A percentile compares a stretch with the other conserved stretches of the same genome.
These are phyloP conservation scores for Aphrophora alni DNA, from an alignment of 2,888 invertebrate species.

Conservation along the genomic window DNA sequence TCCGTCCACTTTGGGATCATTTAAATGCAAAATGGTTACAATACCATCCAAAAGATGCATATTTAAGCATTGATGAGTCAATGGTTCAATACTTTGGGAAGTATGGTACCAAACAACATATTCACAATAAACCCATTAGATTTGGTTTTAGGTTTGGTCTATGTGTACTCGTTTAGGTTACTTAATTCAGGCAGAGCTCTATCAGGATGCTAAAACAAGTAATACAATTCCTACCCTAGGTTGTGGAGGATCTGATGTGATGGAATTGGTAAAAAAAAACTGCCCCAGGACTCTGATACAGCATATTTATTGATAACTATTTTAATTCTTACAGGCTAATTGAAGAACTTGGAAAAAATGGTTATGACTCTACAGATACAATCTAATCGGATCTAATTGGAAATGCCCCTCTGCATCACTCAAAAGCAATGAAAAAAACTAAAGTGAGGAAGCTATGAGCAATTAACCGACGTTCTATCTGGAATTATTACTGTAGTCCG, in stretches of 20 bases:
- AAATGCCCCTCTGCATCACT: too few species aligned
- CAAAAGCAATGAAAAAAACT: too few species aligned
- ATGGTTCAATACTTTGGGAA: constrained; percentile 26
- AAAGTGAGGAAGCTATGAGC: too few species aligned
- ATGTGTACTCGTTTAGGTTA: neutral
- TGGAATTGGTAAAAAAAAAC: too few species aligned
- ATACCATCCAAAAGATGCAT: neutral
- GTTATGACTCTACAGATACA: too few species aligned
- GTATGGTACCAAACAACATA: constrained; percentile 32
- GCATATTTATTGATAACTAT: too few species aligned
- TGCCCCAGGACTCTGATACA: too few species aligned
- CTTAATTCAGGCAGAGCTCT: constrained; percentile 2
- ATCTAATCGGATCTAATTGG: too few species aligned
- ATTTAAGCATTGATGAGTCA: constrained; percentile 20
- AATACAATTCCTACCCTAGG: neutral
- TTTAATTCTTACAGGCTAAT: too few species aligned
- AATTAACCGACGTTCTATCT: neutral
- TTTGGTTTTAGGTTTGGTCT: constrained; percentile 11
- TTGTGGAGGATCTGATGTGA: neutral
- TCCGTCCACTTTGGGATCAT: neutral
- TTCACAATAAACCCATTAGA: constrained; percentile 10
- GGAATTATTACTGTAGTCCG: neutral
- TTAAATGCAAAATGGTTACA: constrained; percentile 14
- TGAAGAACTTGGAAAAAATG: neutral
- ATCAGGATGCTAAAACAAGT: neutral